Base-by-base conservation (phyloP, 2,113 vertebrate genomes). In the Gasterosteus nipponicus region DNA sequence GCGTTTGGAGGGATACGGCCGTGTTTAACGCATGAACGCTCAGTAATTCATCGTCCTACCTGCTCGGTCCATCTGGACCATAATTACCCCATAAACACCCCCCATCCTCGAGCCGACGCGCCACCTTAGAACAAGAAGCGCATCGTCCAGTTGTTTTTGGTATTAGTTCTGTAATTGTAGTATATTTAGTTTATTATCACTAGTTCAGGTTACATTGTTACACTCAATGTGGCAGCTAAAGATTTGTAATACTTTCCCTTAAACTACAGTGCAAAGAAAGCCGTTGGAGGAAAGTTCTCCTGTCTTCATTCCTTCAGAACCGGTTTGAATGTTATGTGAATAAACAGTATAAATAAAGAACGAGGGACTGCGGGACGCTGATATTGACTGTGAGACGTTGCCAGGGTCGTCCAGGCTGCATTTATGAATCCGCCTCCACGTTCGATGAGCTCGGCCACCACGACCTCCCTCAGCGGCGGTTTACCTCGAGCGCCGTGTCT, bases 1-100 rank as follows among this genome's bases (percentile, higher is more conserved):
- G 4, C 71, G 49, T 82, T 64, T 62, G 19, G 22, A 67, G 44
- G 33, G 53, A 59, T 51, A 41, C 60, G 53, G 16, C 83, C 62
- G 39, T 44, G 79, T 78, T 83, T 16, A 41, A 64, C 68, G 77
- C 83, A 63, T 46, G 42, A 57, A 77, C 80, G 56, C 68, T 59
- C 38, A 59, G 78, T 90, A 86, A 88, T 91, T 88, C 89, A 90
- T 78, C 78, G 71, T 67, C 14, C 68, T 82, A 85, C 78, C 83
- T 78, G 72, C 85, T 81, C 80, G 67, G 72, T 82, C 90, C 91
- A 93, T 91, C 91, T 91, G 90, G 85, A 86, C 81, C 22, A 67
- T 85, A 87, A 91, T 91, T 89, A 84, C 86, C 77, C 78, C 86
- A 26, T 26, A 26, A 26, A 26, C 22, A 26, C 22, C 22, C 22